Evolutionary conservation across 2,113 vertebrate genomes (phyloP).

Genomic region (Nycticebus coucang): DNA sequence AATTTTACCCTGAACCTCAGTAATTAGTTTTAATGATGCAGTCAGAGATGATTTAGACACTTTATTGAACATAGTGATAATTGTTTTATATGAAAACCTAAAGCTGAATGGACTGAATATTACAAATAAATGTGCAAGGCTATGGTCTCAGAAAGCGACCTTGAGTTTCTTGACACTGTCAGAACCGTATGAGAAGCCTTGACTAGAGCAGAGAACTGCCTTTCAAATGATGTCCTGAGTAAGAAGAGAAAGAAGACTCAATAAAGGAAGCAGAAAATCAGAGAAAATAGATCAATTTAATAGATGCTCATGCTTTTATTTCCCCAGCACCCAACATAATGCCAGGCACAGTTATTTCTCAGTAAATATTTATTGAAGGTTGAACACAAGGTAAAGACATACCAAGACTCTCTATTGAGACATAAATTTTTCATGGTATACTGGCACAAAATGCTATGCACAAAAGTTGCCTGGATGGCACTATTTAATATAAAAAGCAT

Average conservation of each 20-base stretch:
- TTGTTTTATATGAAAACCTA: background rate
- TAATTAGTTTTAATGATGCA: background rate
- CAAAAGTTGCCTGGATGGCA: background rate
- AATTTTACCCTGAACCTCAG: background rate
- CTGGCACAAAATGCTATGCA: background rate
- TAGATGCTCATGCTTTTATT: background rate
- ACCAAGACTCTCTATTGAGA: background rate
- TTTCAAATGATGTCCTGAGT: background rate
- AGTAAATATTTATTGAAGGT: background rate
- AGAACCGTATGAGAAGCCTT: background rate
- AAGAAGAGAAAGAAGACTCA: background rate
- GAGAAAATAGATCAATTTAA: background rate
- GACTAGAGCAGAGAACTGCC: background rate
- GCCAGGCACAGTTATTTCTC: background rate
- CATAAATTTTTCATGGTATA: background rate
- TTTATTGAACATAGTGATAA: background rate
- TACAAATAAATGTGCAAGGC: background rate
- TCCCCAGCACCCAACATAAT: background rate
- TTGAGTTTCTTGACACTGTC: background rate
- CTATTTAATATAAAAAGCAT: background rate
- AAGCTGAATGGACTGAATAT: background rate
- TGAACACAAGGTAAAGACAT: background rate
- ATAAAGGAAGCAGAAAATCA: background rate
- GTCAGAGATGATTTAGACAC: background rate
- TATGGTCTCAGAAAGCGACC: slow-evolving; percentile 1